phyloP scores from a whole-genome alignment of 2,888 invertebrate species.

The Eupithecia centaureata region DNA sequence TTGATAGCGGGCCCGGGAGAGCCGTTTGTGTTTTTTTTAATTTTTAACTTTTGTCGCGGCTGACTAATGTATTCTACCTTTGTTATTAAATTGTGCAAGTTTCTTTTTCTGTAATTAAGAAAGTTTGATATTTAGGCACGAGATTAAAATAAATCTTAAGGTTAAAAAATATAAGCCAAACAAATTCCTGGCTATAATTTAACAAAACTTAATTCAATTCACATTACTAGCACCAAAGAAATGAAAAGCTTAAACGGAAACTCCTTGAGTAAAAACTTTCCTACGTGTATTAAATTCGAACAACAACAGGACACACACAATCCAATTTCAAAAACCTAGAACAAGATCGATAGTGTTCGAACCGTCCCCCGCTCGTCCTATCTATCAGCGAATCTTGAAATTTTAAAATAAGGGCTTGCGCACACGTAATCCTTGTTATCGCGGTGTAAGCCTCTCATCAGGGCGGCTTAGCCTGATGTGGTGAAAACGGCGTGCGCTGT shows the following conservation, averaged over 20 bases:
- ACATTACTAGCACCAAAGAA: not conserved
- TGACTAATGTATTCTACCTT: conserved; percentile 63
- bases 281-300: not conserved
- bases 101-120: conserved; percentile 48
- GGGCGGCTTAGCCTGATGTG: conserved; percentile 51
- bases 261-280: not conserved
- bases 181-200: not conserved
- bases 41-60: conserved; percentile 57
- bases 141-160: conserved; percentile 9
- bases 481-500: conserved; percentile 46
- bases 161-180: conserved; percentile 3
- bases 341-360: conserved; percentile 3
- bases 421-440: conserved; percentile 67
- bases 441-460: conserved; percentile 74
- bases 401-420: conserved; percentile 67
- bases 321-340: not conserved
- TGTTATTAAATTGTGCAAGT: conserved; percentile 57
- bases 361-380: not conserved
- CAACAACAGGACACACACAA: not conserved
- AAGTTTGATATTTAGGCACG: conserved; percentile 38
- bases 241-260: not conserved
- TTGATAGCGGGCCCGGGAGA: conserved; percentile 59
- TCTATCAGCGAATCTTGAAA: conserved; percentile 61
- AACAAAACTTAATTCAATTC: not conserved
- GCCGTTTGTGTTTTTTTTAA: conserved; percentile 47